Evolutionary conservation across 1,140 invertebrate genomes (phyloP).

Genomic region (Bombus fervidus): DNA sequence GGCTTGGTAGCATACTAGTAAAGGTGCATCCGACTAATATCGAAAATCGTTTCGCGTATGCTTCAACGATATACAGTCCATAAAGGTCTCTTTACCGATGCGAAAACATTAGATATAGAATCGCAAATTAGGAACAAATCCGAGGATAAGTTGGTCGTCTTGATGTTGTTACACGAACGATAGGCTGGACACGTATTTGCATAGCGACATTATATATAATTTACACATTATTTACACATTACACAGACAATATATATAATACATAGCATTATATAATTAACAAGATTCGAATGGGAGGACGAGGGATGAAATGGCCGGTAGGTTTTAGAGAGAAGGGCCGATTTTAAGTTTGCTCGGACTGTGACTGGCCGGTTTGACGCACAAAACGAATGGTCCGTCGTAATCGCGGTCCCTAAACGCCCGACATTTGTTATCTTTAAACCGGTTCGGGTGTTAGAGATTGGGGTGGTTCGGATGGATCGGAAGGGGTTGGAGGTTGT

Average conservation of each 20-base stretch:
- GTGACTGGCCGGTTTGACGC: constrained; percentile 28
- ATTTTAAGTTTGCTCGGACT: constrained; percentile 39
- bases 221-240: too few relatives aligned
- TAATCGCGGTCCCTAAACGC: constrained; percentile 69
- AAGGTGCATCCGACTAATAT: constrained; percentile 9
- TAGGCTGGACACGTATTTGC: constrained; percentile 22
- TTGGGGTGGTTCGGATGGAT: constrained; percentile 15
- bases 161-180: background rate
- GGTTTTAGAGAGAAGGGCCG: constrained; percentile 12
- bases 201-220: constrained; percentile 20
- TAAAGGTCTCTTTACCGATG: background rate
- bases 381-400: constrained; percentile 69
- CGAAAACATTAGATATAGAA: background rate
- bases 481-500: constrained; percentile 3
- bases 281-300: constrained; percentile 1
- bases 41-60: background rate
- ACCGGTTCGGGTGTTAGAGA: constrained; percentile 45
- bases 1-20: background rate
- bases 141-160: background rate
- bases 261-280: constrained; percentile 34
- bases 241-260: too few relatives aligned
- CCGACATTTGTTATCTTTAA: constrained; percentile 77
- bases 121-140: constrained; percentile 5
- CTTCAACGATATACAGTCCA: background rate
- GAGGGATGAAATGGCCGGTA: constrained; percentile 11